Base-by-base conservation (phyloP, 2,888 invertebrate genomes). In the Cerceris ruficornis region DNA sequence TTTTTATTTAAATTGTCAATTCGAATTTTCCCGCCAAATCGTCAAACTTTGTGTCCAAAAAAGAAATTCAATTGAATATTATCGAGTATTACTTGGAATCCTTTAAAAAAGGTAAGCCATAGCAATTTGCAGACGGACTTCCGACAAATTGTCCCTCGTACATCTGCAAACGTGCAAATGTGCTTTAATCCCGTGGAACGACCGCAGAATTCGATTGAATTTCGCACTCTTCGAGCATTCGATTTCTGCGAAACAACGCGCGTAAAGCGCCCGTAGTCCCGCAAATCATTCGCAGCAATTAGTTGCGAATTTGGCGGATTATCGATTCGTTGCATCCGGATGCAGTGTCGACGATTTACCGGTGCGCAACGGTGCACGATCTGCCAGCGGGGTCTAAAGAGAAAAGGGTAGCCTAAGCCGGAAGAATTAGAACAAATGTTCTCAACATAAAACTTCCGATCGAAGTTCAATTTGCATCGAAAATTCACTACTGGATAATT, bases 401-500 rank as follows among this genome's bases (percentile, higher is more conserved):
- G 41, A 15, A 46, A n/a, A 15, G 65, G 8, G 65, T 39, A 15
- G n/a, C 42, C 54, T 75, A 67, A 71, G 28, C 71, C 67, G 59
- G 62, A 11, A 39, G 55, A 59, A 75, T 75, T 68, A 75, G 60
- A 46, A 55, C 58, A 64, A 64, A 75, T 75, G 71, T 28, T 67
- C 58, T 71, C 55, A 64, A 61, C 43, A 41, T 64, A 49, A 67
- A 78, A 75, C 75, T 75, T 67, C 65, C 50, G 9, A 13, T 42
- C 41, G 43, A 43, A 9, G 50, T 28, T 28, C 46, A 46, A 11
- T 61, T 39, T 58, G 67, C 70, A 57, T 76, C 46, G 57, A 59
- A 50, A 60, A 67, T 76, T 60, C 68, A 39, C 57, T 15, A 41
- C 59, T 59, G 67, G 67, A 46, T 75, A 75, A 75, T 78, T 75